Base-by-base conservation (phyloP, 2,888 invertebrate genomes). In the Lasioglossum morio region DNA sequence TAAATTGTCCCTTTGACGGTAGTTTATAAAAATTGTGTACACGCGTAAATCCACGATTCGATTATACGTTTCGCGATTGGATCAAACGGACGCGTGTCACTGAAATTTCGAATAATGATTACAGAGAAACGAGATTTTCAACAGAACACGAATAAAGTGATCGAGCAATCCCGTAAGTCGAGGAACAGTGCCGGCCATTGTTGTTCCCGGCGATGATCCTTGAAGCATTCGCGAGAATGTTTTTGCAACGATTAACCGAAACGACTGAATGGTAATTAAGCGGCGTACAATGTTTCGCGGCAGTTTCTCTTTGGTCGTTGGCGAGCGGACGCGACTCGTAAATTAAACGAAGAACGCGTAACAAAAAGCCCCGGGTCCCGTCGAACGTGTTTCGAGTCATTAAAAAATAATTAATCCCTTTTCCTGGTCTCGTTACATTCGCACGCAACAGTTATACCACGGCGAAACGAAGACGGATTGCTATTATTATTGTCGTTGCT, bases 161-260 rank as follows among this genome's bases (percentile, higher is more conserved):
- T 19, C 48, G 48, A 48, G 19, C 19, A 19, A 48, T 48, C n/a
- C 19, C 48, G 19, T 48, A 48, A 37, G 4, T 43, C 75, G 46
- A 53, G 72, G 77, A 85, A 83, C 60, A 43, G 34, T 23, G 43
- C 48, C 66, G 48, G 43, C 77, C 66, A 72, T 83, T 57, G 63
- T 63, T 63, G 30, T 16, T 30, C 19, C 34, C 53, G 37, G 34
- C 19, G 77, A 85, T 73, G 79, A 85, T 85, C 77, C 40, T 85
- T 79, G 7, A 40, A 57, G 77, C 75, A 76, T 60, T 23, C 73
- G 37, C 60, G 40, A 77, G 48, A 79, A 79, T 79, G 79, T 84
- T 85, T 83, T 66, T n/a, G 23, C 79, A 57, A 48, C 57, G 57
- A 85, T 84, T 85, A 85, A 79, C 77, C 27, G 72, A 77, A 73